These are phyloP conservation scores for Polia nebulosa DNA, from an alignment of 2,888 invertebrate genomes.

Conservation along the genomic window DNA sequence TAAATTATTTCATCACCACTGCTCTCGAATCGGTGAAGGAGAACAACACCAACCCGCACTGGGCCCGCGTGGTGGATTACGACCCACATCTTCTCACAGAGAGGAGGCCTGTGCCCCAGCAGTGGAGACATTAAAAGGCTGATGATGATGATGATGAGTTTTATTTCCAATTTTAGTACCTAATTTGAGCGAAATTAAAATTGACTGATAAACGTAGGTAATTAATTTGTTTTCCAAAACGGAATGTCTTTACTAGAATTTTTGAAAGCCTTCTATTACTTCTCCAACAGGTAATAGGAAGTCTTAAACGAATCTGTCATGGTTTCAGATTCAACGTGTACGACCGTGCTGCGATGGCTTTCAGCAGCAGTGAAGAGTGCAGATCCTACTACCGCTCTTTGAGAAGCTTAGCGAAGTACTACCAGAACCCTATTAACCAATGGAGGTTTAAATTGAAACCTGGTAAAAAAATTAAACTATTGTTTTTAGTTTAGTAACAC, in stretches of 20 bases:
- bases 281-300: background rate
- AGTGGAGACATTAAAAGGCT: no score
- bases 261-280: background rate
- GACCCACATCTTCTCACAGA: no score
- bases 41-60: no score
- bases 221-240: no score
- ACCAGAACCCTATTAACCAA: conserved; percentile 87
- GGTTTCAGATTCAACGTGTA: conserved; percentile 93
- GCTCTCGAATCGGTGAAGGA: no score
- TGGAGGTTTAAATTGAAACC: conserved; percentile 92
- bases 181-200: no score
- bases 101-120: no score
- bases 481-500: background rate
- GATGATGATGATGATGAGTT: no score
- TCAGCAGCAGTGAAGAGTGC: conserved; percentile 88
- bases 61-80: no score
- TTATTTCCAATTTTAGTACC: no score
- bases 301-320: background rate
- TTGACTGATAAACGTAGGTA: no score
- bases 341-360: conserved; percentile 93
- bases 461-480: conserved; percentile 70
- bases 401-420: conserved; percentile 87
- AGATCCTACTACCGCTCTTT: conserved; percentile 92
- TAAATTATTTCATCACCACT: no score
- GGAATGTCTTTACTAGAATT: background rate